A percentile compares a stretch with the other conserved stretches of the same genome.
Conservation (phyloP, 2,113 vertebrate species). For the Ginglymostoma cirratum region DNA sequence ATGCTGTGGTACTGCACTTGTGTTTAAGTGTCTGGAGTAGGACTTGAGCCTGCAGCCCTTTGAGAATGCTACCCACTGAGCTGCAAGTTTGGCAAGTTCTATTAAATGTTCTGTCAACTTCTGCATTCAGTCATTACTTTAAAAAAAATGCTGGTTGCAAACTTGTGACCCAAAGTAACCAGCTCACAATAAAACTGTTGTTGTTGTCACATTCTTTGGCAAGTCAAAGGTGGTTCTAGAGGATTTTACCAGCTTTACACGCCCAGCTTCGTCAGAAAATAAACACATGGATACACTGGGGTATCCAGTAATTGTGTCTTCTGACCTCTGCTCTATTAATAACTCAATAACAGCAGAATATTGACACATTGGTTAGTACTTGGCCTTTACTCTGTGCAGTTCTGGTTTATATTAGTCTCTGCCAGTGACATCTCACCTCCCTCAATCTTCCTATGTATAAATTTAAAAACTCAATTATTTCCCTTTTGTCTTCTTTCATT, state of each 20-base stretch:
- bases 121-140: not conserved
- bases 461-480: not conserved
- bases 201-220: not conserved
- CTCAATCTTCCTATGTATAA: not conserved
- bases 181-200: slow-evolving; percentile 1
- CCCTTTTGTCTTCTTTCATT: not conserved
- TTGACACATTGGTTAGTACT: not conserved
- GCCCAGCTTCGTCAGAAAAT: not conserved
- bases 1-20: too few relatives aligned
- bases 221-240: not conserved
- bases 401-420: not conserved
- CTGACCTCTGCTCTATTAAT: slow-evolving; percentile 29
- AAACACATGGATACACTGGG: not conserved
- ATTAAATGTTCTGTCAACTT: not conserved
- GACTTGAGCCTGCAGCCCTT: not conserved
- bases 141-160: not conserved
- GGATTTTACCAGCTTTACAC: slow-evolving; percentile 12
- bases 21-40: not conserved
- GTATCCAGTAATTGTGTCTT: not conserved
- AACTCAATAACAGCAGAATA: not conserved
- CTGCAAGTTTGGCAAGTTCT: not conserved
- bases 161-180: not conserved
- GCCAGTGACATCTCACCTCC: not conserved
- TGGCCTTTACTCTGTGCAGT: not conserved
- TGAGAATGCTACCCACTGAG: not conserved